Evolutionary conservation across 2,888 invertebrate species (phyloP), one percentile per base, ranked within the genome.

Genomic region (Disparrhopalites patrizii): DNA sequence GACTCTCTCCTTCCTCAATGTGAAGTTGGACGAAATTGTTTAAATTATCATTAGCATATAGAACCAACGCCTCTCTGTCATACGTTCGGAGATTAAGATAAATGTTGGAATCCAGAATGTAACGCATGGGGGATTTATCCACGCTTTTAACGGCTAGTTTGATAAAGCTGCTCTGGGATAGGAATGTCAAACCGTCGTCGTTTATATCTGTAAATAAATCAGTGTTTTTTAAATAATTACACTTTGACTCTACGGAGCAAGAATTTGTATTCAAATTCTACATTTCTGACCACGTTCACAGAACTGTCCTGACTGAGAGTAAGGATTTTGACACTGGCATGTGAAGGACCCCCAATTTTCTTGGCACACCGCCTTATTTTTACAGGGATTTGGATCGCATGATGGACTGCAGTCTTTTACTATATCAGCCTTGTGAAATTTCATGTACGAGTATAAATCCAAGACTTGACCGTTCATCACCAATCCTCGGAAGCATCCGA

Each of bases 401-500:
- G 93, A 93, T 0, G 94, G 93, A 77, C 91, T 91, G 78, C 96
- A 96, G 78, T 93, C 93, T 78, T 90, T 90, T 68, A 92, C 91
- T 69, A 95, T 93, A 80, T 93, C 93, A 56, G 90, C 91, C 62
- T 93, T 81, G 81, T 93, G 92, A 31, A 92, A 92, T 43, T 91
- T 91, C 90, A 91, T 92, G 79, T 93, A 93, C 73, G 90, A 91
- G 80, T 93, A 91, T 71, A 96, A 90, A 77, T 94, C 92, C 47
- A 94, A 82, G 69, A 93, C 89, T 81, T 91, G 90, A 20, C 92
- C 91, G 77, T 95, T 95, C 25, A 95, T 93, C 0, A 93, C 91
- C 58, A 95, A 81, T 4, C 94, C 94, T 76, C 94, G 85, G 79
- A 95, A 93, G 79, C 96, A 96, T 27, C 96, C 96, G 74, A 94